These are phyloP conservation scores for Clepsis dumicolana DNA, from an alignment of 2,888 invertebrate genomes.

Conservation along the genomic window DNA sequence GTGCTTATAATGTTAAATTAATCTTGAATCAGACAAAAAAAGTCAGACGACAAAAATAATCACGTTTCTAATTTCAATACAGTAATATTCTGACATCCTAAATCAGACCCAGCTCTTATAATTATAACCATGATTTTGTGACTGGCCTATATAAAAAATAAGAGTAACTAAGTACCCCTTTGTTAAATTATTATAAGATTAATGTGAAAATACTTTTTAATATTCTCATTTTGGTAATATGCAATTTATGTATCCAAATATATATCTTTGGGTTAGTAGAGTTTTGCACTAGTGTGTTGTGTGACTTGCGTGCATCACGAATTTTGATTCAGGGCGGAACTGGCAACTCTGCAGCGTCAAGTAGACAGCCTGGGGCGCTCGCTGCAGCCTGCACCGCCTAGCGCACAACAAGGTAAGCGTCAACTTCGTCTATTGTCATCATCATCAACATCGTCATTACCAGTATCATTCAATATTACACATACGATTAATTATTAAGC, in stretches of 20 bases:
- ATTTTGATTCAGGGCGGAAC: slow-evolving; percentile 87
- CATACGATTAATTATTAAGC: too few relatives aligned
- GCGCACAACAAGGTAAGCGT: slow-evolving; percentile 71
- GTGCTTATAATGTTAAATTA: neutral
- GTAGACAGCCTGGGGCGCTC: slow-evolving; percentile 88
- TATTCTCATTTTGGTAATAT: neutral
- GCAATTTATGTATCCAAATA: neutral
- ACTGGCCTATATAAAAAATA: too few relatives aligned
- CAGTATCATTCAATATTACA: too few relatives aligned
- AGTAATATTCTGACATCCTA: too few relatives aligned
- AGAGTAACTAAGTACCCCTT: neutral
- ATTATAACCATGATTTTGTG: too few relatives aligned
- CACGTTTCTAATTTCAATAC: too few relatives aligned
- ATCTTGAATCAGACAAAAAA: too few relatives aligned
- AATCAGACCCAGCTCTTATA: too few relatives aligned
- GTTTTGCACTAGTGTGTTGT: slow-evolving; percentile 59
- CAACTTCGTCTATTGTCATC: neutral
- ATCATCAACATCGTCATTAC: neutral
- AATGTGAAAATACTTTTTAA: neutral
- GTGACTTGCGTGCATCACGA: slow-evolving; percentile 79
- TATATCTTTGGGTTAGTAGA: slow-evolving; percentile 1
- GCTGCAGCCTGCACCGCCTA: slow-evolving; percentile 70
- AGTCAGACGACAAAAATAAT: too few relatives aligned
- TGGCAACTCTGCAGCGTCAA: slow-evolving; percentile 93
- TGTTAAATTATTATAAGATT: neutral